Evolutionary conservation across 2,888 invertebrate genomes (phyloP).

Genomic region (Hirtodrosophila trivittata): DNA sequence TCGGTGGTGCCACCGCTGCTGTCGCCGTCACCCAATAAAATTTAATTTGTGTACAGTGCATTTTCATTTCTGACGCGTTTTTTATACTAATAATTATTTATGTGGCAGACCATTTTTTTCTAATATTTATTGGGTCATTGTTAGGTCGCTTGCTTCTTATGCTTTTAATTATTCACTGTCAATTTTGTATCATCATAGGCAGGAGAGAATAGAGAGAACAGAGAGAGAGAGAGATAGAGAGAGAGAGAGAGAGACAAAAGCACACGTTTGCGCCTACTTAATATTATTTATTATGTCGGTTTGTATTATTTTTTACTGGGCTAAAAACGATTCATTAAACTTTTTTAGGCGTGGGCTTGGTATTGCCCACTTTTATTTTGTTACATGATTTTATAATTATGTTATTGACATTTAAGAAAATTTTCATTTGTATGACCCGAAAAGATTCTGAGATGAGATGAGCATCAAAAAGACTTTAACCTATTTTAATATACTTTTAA

Average conservation of each 20-base stretch:
- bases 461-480: background rate
- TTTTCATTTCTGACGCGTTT: slow-evolving; percentile 31
- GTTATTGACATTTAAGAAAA: slow-evolving; percentile 1
- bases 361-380: slow-evolving; percentile 1
- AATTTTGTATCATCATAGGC: slow-evolving; percentile 2
- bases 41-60: slow-evolving; percentile 28
- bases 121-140: slow-evolving; percentile 35
- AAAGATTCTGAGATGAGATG: slow-evolving; percentile 7
- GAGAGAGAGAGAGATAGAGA: background rate
- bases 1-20: background rate
- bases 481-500: background rate
- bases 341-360: slow-evolving; percentile 14
- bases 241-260: background rate
- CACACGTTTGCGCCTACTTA: slow-evolving; percentile 25
- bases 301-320: slow-evolving; percentile 18
- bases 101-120: slow-evolving; percentile 31
- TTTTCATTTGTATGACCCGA: background rate
- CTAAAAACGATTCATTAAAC: slow-evolving; percentile 2
- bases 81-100: slow-evolving; percentile 46
- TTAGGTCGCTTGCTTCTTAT: slow-evolving; percentile 29
- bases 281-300: slow-evolving; percentile 15
- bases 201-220: background rate
- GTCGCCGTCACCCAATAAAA: slow-evolving; percentile 14
- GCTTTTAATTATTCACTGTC: slow-evolving; percentile 48
- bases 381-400: slow-evolving; percentile 4